Percentiles rank a stretch among this genome's conserved stretches.
phyloP scores from a whole-genome alignment of 2,113 vertebrate species.

The Heterocephalus glaber region DNA sequence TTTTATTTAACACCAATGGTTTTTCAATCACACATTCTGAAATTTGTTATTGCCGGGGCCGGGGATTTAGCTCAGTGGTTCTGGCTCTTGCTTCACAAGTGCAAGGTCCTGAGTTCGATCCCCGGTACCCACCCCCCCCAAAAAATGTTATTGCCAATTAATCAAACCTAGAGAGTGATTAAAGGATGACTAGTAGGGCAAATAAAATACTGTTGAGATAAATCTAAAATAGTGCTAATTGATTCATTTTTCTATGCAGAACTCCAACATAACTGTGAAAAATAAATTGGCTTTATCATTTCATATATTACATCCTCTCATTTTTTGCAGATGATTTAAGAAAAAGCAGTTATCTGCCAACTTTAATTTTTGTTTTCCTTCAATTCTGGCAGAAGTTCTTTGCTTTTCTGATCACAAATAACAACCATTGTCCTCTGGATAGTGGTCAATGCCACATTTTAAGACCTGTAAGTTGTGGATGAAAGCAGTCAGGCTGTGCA shows the following conservation, averaged over 20 bases:
- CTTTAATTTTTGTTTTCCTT: constrained; percentile 17
- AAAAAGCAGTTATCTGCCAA: neutral
- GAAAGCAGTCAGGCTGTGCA: neutral
- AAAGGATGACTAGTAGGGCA: neutral
- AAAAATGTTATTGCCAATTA: too few species aligned
- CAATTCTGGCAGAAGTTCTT: neutral
- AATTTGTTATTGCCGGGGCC: neutral
- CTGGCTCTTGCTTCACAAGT: too few species aligned
- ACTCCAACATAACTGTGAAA: neutral
- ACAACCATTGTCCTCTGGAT: neutral
- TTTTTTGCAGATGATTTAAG: neutral
- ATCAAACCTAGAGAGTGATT: neutral
- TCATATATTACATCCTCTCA: neutral
- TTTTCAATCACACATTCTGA: neutral
- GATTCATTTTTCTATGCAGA: neutral
- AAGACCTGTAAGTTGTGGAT: neutral
- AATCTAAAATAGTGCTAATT: neutral
- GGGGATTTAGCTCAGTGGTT: too few species aligned
- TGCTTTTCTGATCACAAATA: neutral
- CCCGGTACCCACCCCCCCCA: too few species aligned
- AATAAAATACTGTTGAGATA: neutral
- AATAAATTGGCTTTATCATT: neutral
- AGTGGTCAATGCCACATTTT: neutral
- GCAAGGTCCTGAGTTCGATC: too few species aligned
- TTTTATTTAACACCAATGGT: neutral